Evolutionary conservation across 2,797 vertebrate genomes (phyloP), one percentile per base, ranked within the genome.

Genomic region (Morus bassanus): DNA sequence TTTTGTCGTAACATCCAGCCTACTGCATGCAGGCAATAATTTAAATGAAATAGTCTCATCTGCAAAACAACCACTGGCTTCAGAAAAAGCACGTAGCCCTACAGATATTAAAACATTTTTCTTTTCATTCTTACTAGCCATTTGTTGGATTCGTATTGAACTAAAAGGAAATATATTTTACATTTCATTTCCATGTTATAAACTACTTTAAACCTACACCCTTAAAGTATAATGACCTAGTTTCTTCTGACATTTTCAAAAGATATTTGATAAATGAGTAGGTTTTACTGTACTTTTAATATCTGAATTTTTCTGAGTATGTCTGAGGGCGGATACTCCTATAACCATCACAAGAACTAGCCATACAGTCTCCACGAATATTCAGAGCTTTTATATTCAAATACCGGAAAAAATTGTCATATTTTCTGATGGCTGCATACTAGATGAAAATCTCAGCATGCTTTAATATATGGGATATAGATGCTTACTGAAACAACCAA

Each of bases 201-300:
- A 83, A 73, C 5, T 22, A 84, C 65, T 67, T 65, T 35, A 69
- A 54, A 75, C 65, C 45, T 84, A 59, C 8, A 65, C 10, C 35
- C 18, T 89, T 85, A 24, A 75, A 78, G 54, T 35, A 59, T 22
- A 87, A 92, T 5, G 68, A 83, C 79, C 53, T 33, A 35, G 41
- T 75, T 95, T 85, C 54, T 80, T 88, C 56, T 50, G 87, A 61
- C 39, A 80, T 88, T 91, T 91, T 85, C 30, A 89, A 80, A 57
- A 61, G 89, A 53, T 54, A 85, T 30, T 92, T 83, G 45, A 80
- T 61, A 85, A 78, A 95, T 56, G 17, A 65, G 21, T 35, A 82
- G 30, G 35, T 37, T 95, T 95, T 64, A 89, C 35, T 51, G 33
- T 39, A 67, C 54, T 74, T 85, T 27, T 41, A 94, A 59, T 28